A percentile compares a stretch with the other conserved stretches of the same genome.
These are phyloP conservation scores for Lordiphosa mommai DNA, from an alignment of 1,140 invertebrate species.

Conservation along the genomic window DNA sequence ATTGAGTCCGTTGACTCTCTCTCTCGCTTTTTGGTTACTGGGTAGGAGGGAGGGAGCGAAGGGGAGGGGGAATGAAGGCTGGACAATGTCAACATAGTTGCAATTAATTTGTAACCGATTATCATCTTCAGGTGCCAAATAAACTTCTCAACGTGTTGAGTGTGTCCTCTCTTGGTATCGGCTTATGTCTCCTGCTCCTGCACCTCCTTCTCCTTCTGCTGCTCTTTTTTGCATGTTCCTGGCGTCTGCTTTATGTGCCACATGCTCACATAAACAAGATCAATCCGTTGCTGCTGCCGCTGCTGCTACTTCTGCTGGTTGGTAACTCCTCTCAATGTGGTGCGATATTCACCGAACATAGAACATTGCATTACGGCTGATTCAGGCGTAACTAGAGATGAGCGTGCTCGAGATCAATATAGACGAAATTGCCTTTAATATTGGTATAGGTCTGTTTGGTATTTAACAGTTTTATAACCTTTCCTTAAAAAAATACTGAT, in stretches of 20 bases:
- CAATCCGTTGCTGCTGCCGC: slow-evolving; percentile 37
- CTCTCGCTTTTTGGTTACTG: background rate
- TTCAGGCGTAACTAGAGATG: slow-evolving; percentile 3
- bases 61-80: background rate
- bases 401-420: background rate
- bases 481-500: too few species aligned
- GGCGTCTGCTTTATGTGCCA: slow-evolving; percentile 75
- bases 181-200: slow-evolving; percentile 26
- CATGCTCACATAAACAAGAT: slow-evolving; percentile 74
- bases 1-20: slow-evolving; percentile 52
- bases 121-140: slow-evolving; percentile 80
- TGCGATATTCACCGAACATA: slow-evolving; percentile 37
- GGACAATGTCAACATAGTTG: slow-evolving; percentile 76
- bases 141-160: slow-evolving; percentile 78
- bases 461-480: too few species aligned
- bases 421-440: too few species aligned
- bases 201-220: slow-evolving; percentile 23
- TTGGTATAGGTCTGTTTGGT: too few species aligned
- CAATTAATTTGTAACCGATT: slow-evolving; percentile 80
- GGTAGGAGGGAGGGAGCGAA: background rate
- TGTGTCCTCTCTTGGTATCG: slow-evolving; percentile 45
- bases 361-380: slow-evolving; percentile 25
- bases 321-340: slow-evolving; percentile 20
- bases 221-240: slow-evolving; percentile 34
- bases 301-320: slow-evolving; percentile 13